Percentiles rank a stretch among this genome's conserved stretches.
phyloP scores from a whole-genome alignment of 2,888 invertebrate species.

The Crepidodera aurea region DNA sequence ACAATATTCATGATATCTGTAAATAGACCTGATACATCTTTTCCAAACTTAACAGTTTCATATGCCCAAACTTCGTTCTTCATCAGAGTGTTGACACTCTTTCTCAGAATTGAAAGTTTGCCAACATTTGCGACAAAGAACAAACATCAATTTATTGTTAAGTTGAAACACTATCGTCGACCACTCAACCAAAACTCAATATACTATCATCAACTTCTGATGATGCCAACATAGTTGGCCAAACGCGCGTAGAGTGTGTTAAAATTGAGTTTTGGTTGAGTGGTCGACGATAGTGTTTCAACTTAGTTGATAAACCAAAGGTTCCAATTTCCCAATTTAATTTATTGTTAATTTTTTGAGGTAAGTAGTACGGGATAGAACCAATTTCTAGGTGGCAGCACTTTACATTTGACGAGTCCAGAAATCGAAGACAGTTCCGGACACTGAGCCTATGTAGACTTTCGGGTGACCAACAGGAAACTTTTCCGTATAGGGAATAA shows the following conservation, averaged over 20 bases:
- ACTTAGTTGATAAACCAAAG: too few relatives aligned
- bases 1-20: constrained; percentile 50
- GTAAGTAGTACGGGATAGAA: constrained; percentile 41
- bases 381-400: constrained; percentile 38
- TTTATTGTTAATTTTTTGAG: too few relatives aligned
- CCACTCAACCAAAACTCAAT: too few relatives aligned
- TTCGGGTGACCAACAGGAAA: constrained; percentile 50
- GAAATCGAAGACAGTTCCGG: constrained; percentile 28
- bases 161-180: too few relatives aligned
- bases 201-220: too few relatives aligned
- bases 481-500: constrained; percentile 47
- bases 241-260: too few relatives aligned
- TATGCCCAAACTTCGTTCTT: constrained; percentile 33
- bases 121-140: constrained; percentile 52
- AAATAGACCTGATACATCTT: constrained; percentile 48
- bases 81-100: constrained; percentile 49
- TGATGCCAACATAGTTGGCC: too few relatives aligned
- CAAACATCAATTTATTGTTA: constrained; percentile 50
- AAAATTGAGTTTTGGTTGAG: too few relatives aligned
- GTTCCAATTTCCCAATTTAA: too few relatives aligned
- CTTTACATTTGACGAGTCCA: constrained; percentile 39
- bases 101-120: constrained; percentile 41
- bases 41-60: constrained; percentile 43
- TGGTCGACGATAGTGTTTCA: too few relatives aligned
- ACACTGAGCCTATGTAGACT: constrained; percentile 34